Conservation (phyloP, 2,888 invertebrate genomes). For the Tetramorium bicarinatum region DNA sequence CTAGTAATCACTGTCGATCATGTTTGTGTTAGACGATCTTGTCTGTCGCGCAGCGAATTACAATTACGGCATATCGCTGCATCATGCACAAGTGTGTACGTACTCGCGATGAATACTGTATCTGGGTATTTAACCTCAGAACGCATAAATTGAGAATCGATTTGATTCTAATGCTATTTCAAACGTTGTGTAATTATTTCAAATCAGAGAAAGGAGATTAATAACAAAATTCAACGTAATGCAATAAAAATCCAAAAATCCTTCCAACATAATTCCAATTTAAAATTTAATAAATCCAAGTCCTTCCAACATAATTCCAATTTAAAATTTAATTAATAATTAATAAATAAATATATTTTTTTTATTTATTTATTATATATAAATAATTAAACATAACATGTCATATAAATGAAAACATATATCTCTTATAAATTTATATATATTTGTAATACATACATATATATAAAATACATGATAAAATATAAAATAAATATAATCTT, state of each 20-base stretch:
- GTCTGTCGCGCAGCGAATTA: constrained; percentile 68
- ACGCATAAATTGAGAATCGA: not conserved
- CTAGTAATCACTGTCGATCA: constrained; percentile 74
- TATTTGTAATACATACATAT: not conserved
- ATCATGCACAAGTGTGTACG: constrained; percentile 11
- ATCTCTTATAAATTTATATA: not conserved
- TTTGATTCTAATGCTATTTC: not conserved
- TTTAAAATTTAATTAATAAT: not conserved
- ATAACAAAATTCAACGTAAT: not conserved
- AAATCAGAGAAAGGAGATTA: not conserved
- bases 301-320: not conserved
- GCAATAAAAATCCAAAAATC: not conserved
- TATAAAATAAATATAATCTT: not conserved
- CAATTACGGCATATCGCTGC: constrained; percentile 61
- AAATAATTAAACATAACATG: too few relatives aligned
- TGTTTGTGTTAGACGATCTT: constrained; percentile 71
- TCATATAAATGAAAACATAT: not conserved
- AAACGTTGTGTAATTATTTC: not conserved
- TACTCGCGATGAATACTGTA: constrained; percentile 8
- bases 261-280: not conserved
- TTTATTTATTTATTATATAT: not conserved
- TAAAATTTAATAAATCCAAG: not conserved
- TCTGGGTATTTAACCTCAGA: constrained; percentile 6
- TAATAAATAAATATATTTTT: not conserved
- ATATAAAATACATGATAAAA: not conserved